These are phyloP conservation scores for Labeo rohita DNA, from an alignment of 2,113 vertebrate species.

Conservation along the genomic window DNA sequence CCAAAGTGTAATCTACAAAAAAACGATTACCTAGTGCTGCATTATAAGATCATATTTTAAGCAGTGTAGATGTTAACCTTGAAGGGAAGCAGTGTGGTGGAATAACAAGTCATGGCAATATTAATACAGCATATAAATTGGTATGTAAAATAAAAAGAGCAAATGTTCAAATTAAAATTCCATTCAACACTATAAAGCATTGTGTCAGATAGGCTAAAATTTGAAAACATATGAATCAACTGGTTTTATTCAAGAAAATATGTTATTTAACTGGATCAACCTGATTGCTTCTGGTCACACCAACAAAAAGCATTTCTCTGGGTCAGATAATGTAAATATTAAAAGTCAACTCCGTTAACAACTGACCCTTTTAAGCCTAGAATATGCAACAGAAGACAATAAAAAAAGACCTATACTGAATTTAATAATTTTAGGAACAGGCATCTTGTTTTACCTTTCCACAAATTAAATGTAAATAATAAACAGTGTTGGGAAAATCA, in stretches of 20 bases:
- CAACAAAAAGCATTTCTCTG: not conserved
- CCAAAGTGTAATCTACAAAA: conserved; percentile 2
- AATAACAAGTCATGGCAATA: not conserved
- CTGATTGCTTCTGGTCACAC: not conserved
- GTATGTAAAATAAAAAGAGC: not conserved
- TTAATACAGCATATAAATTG: not conserved
- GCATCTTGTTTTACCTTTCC: no score
- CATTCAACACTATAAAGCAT: not conserved
- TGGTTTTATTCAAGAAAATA: not conserved
- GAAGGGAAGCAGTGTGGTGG: not conserved
- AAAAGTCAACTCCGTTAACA: not conserved
- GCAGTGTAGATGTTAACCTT: not conserved
- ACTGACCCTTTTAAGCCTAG: not conserved
- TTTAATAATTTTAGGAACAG: no score
- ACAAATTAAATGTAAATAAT: no score
- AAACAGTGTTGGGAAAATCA: no score
- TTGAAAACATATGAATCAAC: not conserved
- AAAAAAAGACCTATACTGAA: no score
- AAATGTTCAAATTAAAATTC: not conserved
- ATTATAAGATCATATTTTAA: not conserved
- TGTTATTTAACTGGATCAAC: not conserved
- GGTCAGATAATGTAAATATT: not conserved
- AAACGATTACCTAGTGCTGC: not conserved
- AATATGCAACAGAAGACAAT: not conserved
- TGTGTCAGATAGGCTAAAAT: not conserved